These are phyloP conservation scores for Chiloscyllium punctatum DNA, from an alignment of 2,797 vertebrate genomes.

Conservation along the genomic window DNA sequence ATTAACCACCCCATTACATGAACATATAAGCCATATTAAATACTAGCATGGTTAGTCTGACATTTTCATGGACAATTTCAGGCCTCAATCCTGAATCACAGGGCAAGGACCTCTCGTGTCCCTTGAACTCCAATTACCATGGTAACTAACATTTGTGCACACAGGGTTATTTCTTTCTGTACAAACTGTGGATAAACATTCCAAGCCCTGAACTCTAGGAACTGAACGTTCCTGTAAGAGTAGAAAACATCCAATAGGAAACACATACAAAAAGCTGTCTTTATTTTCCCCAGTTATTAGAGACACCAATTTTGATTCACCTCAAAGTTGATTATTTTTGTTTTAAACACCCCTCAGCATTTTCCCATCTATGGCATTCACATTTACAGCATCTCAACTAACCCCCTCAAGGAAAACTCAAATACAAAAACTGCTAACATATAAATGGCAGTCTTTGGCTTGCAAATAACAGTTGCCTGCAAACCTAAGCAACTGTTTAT, in stretches of 20 bases:
- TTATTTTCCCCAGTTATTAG: not conserved
- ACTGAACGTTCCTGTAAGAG: conserved; percentile 20
- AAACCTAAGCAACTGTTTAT: not conserved
- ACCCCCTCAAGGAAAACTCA: not conserved
- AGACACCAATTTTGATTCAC: not conserved
- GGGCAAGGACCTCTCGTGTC: conserved; percentile 27
- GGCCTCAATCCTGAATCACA: not conserved
- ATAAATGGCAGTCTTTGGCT: not conserved
- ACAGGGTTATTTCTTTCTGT: conserved; percentile 25
- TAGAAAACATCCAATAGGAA: not conserved
- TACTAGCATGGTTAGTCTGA: not conserved
- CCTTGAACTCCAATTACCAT: conserved; percentile 26
- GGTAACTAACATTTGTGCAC: not conserved
- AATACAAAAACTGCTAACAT: not conserved
- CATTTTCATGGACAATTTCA: conserved; percentile 36
- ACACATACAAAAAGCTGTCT: not conserved
- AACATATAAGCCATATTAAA: not conserved
- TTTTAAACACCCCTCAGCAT: not conserved
- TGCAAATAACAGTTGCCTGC: not conserved
- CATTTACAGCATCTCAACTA: not conserved
- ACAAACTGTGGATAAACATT: conserved; percentile 34
- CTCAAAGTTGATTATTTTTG: not conserved
- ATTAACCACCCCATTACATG: not conserved
- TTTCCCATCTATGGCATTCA: not conserved
- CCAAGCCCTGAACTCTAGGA: conserved; percentile 33